Evolutionary conservation across 2,113 vertebrate genomes (phyloP), one percentile per base, ranked within the genome.

Genomic region (Poeciliopsis prolifica): DNA sequence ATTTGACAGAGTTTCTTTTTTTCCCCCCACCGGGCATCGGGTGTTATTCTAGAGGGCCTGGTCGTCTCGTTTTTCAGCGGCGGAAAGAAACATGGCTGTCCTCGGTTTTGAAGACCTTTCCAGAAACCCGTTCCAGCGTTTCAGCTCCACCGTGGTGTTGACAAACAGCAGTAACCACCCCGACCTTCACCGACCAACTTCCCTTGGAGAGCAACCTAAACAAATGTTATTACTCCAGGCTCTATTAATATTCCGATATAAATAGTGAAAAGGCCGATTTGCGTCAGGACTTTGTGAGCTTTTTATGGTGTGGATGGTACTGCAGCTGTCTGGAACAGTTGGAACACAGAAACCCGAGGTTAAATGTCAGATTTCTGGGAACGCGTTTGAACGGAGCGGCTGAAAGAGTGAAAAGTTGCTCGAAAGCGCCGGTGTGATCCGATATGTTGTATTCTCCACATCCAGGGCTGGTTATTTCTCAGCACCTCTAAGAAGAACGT

Each of bases 1-100:
- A 85, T 75, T 77, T 24, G 30, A 74, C 72, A 81, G 89, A 81
- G 87, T 86, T 88, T 84, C 79, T 75, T 89, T 86, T n/a, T 66
- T 22, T 11, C 0, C 88, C 68, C 12, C 51, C 76, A 88, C 73
- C 64, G 70, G 68, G 83, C 68, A 68, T 79, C 74, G 68, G 22
- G 19, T 89, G 86, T 91, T 89, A 65, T 90, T 91, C 76, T 61
- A 79, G 78, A 80, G 77, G 81, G 87, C 77, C 88, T 85, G 82
- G 68, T 37, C 73, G 66, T 77, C 61, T 73, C 80, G 51, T 86
- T 90, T 86, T 91, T 86, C 70, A 74, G 68, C 48, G 3, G 62
- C 64, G 81, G 75, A 70, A 77, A 84, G 80, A 77, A 85, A 82
- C 88, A 85, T 80, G 71, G 68, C 79, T 73, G 80, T 69, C 63